A percentile compares a stretch with the other conserved stretches of the same genome.
Evolutionary conservation across 2,113 vertebrate species (phyloP).

Genomic region (Gila orcuttii): DNA sequence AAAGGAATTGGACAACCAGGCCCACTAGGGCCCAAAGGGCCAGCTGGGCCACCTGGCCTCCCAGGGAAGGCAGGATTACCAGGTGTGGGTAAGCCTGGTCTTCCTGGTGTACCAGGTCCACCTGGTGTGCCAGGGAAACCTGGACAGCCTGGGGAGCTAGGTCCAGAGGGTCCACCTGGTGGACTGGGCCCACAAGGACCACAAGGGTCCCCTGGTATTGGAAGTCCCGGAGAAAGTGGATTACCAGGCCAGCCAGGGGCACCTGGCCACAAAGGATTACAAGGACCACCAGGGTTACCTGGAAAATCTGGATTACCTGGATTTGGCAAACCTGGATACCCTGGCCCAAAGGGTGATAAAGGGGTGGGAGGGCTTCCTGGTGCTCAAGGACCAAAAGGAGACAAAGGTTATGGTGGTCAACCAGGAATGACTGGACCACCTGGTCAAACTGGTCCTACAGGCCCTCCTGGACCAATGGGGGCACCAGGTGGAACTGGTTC

Average conservation of each 20-base stretch:
- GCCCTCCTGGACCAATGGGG: constrained; percentile 84
- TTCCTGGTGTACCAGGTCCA: constrained; percentile 87
- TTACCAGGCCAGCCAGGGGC: constrained; percentile 88
- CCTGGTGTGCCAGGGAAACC: constrained; percentile 86
- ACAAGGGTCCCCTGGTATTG: constrained; percentile 86
- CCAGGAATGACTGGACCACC: constrained; percentile 85
- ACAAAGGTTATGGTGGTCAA: constrained; percentile 84
- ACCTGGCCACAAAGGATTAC: constrained; percentile 89
- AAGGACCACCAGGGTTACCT: constrained; percentile 87
- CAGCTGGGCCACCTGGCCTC: constrained; percentile 83
- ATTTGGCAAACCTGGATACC: constrained; percentile 89
- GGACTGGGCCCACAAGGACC: constrained; percentile 84
- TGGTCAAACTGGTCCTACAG: constrained; percentile 83
- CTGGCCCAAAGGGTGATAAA: constrained; percentile 90
- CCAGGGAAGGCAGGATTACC: constrained; percentile 87
- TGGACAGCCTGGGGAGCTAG: constrained; percentile 84
- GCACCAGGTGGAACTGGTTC: constrained; percentile 83
- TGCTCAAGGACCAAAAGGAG: constrained; percentile 84
- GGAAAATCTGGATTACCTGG: constrained; percentile 90
- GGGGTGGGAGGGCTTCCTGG: constrained; percentile 85
- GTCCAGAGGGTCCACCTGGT: constrained; percentile 82
- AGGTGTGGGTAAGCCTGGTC: constrained; percentile 89
- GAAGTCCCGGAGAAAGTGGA: constrained; percentile 89
- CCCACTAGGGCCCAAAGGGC: constrained; percentile 88
- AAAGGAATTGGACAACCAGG: constrained; percentile 90